These are phyloP conservation scores for Xenopus tropicalis DNA, from an alignment of 2,113 vertebrate species.

Conservation along the genomic window UCB_Xtro_10.0 CM004443.2:43654501-43655000, in stretches of 20 bases:
- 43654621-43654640: too few species aligned
- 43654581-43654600: too few species aligned
- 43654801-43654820: slow-evolving; percentile 84
- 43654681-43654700: background rate
- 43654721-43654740: slow-evolving; percentile 18
- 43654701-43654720: background rate
- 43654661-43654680: too few species aligned
- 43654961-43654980: slow-evolving; percentile 89
- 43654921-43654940: slow-evolving; percentile 79
- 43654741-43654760: slow-evolving; percentile 82
- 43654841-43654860: slow-evolving; percentile 83
- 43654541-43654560: too few species aligned
- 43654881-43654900: slow-evolving; percentile 82
- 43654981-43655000: slow-evolving; percentile 81
- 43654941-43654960: slow-evolving; percentile 96
- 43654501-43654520: too few species aligned
- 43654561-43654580: background rate
- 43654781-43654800: slow-evolving; percentile 87
- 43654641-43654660: too few species aligned
- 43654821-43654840: slow-evolving; percentile 74
- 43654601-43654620: too few species aligned
- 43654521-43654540: too few species aligned
- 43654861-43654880: slow-evolving; percentile 75
- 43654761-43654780: slow-evolving; percentile 77
- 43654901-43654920: slow-evolving; percentile 70